Evolutionary conservation across 2,113 vertebrate species (phyloP), one percentile per base, ranked within the genome.

Genomic region (Pelvicachromis taeniatus): DNA sequence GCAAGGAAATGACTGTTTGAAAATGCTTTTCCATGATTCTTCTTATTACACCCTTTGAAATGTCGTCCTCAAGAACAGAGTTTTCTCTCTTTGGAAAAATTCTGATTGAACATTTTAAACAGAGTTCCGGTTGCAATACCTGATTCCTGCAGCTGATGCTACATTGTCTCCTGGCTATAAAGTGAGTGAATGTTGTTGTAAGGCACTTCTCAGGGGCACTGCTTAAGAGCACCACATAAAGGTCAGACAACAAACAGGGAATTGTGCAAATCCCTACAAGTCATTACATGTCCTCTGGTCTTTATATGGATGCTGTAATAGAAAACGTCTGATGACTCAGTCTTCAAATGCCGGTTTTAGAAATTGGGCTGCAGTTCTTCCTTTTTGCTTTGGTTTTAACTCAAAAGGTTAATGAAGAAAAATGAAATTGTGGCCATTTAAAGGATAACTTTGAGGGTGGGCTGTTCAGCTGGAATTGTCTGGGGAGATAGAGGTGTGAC

Each of bases 261-360:
- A 87, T 80, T 87, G 88, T 65, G 87, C 89, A 89, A 92, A 93
- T 87, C 88, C 85, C 75, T 84, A 65, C 84, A 90, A 87, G 89
- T 91, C 78, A 88, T 61, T 88, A 73, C 86, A 65, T 59, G 78
- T 84, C 87, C 82, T 86, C 73, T 61, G 56, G 13, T 83, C 65
- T 87, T 77, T 16, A 56, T 23, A 81, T 77, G 75, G 78, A 78
- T 55, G 68, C 80, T 73, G 48, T 80, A 81, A 88, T 56, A 81
- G 63, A 82, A 79, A 80, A 42, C 78, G 26, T 56, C 53, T 84
- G 88, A 80, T 77, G 42, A 83, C 45, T 77, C 19, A 5, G 70
- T 68, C 59, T 73, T 59, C 26, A 53, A 33, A 68, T 26, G 29
- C 2, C 53, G 38, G 65, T 35, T 84, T 84, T 77, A 54, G 59